These are phyloP conservation scores for Hemicrepidius hirtus DNA, from an alignment of 2,888 invertebrate genomes.

Conservation along the genomic window DNA sequence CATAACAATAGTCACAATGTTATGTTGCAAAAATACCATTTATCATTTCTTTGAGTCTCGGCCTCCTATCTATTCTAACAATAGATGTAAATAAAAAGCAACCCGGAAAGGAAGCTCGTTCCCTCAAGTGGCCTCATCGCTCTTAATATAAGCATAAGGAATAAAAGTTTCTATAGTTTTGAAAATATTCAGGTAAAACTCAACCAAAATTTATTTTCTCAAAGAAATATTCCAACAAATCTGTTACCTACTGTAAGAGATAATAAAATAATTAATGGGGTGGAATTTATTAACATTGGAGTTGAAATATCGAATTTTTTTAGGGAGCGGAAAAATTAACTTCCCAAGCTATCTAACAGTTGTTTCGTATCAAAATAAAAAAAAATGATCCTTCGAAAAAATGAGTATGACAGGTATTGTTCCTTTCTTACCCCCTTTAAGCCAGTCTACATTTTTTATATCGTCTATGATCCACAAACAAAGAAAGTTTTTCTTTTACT, in stretches of 20 bases:
- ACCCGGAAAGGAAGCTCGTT: neutral
- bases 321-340: too few relatives aligned
- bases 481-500: conserved; percentile 29
- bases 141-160: conserved; percentile 6
- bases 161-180: neutral
- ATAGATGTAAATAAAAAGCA: conserved; percentile 14
- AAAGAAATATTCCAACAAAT: too few relatives aligned
- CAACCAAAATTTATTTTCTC: neutral
- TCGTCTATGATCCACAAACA: conserved; percentile 23
- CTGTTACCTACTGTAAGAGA: too few relatives aligned
- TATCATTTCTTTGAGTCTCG: conserved; percentile 4
- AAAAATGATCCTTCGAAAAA: neutral
- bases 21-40: conserved; percentile 8
- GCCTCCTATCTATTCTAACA: conserved; percentile 3
- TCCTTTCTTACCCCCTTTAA: neutral
- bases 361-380: neutral
- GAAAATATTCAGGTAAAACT: neutral
- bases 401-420: conserved; percentile 18
- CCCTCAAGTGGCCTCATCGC: conserved; percentile 4
- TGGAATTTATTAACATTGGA: too few relatives aligned
- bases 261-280: too few relatives aligned
- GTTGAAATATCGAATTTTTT: too few relatives aligned
- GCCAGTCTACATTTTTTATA: conserved; percentile 16
- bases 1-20: conserved; percentile 9
- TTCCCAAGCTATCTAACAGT: too few relatives aligned